Conservation (phyloP, 1,140 invertebrate species). For the Halyomorpha halys region DNA sequence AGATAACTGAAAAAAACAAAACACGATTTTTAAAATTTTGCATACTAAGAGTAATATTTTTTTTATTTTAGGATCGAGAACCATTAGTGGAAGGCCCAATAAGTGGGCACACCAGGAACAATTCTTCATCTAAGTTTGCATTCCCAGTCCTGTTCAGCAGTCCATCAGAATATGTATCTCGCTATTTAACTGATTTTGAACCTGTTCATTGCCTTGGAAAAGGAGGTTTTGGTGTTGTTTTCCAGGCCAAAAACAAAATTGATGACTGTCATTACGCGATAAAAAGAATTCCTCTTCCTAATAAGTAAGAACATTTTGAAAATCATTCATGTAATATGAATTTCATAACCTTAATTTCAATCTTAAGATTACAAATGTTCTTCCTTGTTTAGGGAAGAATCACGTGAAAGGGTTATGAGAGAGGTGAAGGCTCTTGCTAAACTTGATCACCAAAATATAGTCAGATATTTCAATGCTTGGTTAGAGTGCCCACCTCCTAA, state of each 20-base stretch:
- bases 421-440: constrained; percentile 91
- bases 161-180: constrained; percentile 42
- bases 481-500: constrained; percentile 75
- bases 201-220: constrained; percentile 71
- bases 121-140: background rate
- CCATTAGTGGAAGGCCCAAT: constrained; percentile 2
- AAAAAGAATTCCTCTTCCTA: constrained; percentile 82
- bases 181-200: constrained; percentile 80
- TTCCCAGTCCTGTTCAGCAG: background rate
- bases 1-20: too few species aligned
- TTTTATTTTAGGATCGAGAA: constrained; percentile 2
- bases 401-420: constrained; percentile 75
- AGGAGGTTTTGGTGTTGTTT: constrained; percentile 96
- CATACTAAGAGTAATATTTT: too few species aligned
- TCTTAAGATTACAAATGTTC: too few species aligned
- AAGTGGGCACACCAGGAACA: background rate
- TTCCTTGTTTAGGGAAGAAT: constrained; percentile 50
- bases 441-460: constrained; percentile 89
- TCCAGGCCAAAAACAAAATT: constrained; percentile 88
- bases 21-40: too few species aligned
- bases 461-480: constrained; percentile 91
- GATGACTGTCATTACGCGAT: constrained; percentile 92
- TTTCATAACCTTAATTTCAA: too few species aligned
- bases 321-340: too few species aligned
- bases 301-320: constrained; percentile 47